These are phyloP conservation scores for Vulpes lagopus DNA, from an alignment of 2,113 vertebrate species.

Conservation along the genomic window DNA sequence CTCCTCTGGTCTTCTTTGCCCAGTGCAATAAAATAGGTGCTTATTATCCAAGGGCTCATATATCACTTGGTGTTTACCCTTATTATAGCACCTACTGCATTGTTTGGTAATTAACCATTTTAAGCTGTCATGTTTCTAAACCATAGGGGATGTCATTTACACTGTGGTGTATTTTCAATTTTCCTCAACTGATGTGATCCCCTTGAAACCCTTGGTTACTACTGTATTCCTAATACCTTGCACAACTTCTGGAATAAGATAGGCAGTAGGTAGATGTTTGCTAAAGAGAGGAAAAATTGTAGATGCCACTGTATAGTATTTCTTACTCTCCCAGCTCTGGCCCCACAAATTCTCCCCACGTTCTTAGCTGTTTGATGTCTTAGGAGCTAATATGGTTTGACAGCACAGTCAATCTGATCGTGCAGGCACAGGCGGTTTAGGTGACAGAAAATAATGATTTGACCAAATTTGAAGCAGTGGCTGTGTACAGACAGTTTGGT, in stretches of 20 bases:
- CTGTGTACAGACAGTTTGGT: neutral
- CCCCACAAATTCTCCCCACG: neutral
- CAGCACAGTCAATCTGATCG: neutral
- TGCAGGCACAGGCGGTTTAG: neutral
- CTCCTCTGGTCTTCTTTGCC: neutral
- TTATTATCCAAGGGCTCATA: neutral
- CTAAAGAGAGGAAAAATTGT: neutral
- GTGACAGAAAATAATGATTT: constrained; percentile 6
- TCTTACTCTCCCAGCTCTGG: neutral
- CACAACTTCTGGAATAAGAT: neutral
- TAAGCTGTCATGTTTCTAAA: neutral
- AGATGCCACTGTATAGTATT: neutral
- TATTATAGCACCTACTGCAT: neutral
- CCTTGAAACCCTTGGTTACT: neutral
- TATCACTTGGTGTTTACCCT: neutral
- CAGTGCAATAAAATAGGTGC: rapidly evolving
- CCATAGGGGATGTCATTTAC: neutral
- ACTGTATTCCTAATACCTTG: neutral
- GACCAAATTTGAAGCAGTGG: neutral
- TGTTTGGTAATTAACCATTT: neutral
- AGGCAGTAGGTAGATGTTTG: neutral
- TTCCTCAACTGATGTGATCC: neutral
- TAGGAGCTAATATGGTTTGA: neutral
- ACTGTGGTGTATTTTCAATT: neutral
- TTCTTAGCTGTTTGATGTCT: neutral